phyloP scores from a whole-genome alignment of 2,797 vertebrate species.

The Avahi laniger region DNA sequence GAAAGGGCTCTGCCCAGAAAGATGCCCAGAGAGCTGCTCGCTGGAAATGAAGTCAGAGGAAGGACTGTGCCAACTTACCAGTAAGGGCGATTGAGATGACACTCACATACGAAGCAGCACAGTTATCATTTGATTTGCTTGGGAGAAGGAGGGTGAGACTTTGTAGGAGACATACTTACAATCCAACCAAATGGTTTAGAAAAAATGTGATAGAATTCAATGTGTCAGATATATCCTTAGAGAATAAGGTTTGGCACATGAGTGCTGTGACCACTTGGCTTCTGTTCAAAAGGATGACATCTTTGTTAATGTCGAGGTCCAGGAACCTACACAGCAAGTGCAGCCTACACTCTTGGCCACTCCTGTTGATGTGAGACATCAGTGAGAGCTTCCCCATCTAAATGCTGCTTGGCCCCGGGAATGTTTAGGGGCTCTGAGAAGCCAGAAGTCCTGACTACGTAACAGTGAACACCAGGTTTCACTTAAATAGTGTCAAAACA shows the following conservation, averaged over 20 bases:
- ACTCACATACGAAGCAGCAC: neutral
- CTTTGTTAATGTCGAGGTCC: neutral
- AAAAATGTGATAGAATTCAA: neutral
- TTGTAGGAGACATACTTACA: neutral
- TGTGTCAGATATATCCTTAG: neutral
- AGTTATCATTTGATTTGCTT: neutral
- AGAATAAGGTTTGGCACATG: neutral
- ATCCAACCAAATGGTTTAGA: neutral
- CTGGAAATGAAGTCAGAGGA: neutral
- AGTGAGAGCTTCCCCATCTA: neutral
- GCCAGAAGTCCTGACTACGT: neutral
- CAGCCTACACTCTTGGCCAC: rapidly evolving
- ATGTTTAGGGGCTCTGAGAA: neutral
- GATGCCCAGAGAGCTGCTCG: neutral
- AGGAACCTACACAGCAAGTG: neutral
- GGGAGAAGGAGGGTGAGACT: neutral
- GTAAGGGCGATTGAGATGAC: neutral
- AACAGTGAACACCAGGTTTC: neutral
- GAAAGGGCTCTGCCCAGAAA: neutral
- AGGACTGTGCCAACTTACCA: neutral
- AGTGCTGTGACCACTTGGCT: neutral
- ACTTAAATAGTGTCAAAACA: neutral
- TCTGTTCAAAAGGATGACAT: neutral
- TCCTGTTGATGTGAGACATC: rapidly evolving
- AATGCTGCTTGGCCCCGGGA: neutral